Evolutionary conservation across 2,888 invertebrate genomes (phyloP), one percentile per base, ranked within the genome.

Genomic region (Pachycephus smyrnensis): DNA sequence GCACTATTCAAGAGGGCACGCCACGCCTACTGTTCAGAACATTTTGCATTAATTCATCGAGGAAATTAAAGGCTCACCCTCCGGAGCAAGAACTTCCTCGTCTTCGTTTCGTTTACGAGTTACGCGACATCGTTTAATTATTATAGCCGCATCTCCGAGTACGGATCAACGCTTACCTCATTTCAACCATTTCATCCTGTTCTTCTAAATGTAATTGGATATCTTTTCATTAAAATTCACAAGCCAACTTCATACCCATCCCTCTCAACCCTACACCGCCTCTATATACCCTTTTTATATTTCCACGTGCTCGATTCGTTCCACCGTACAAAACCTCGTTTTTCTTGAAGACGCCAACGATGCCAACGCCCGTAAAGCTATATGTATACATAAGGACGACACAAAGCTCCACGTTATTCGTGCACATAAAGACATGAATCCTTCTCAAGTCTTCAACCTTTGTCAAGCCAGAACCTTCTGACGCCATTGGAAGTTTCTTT

Each of bases 201-300:
- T 32, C 71, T 73, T 55, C 55, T 55, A 55, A 55, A 55, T 55
- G 79, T 82, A 84, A 84, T 84, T 82, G 78, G 80, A 84, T 84
- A 81, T 82, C 79, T 78, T 77, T 75, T 75, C 79, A 81, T 82
- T 82, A 80, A 81, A 82, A 82, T 83, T 81, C 82, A 80, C 77
- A 73, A 74, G 76, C 76, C 73, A 79, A 81, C 81, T 82, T 23
- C 55, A 15, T 55, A 55, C 55, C 55, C 55, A 55, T 55, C 55
- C 23, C 23, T 55, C 23, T 55, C 55, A 23, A 55, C 55, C 2
- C 55, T 55, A 23, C 55, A 9, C 55, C 55, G 2, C 2, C 23
- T 23, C 55, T 55, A 55, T 55, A 55, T 23, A 55, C 15, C 9
- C 55, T 55, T 55, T 55, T 55, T 55, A 55, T 55, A 23, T 55